Percentiles rank a stretch among this genome's conserved stretches.
phyloP scores from a whole-genome alignment of 2,888 invertebrate genomes.

The Sepiola atlantica region DNA sequence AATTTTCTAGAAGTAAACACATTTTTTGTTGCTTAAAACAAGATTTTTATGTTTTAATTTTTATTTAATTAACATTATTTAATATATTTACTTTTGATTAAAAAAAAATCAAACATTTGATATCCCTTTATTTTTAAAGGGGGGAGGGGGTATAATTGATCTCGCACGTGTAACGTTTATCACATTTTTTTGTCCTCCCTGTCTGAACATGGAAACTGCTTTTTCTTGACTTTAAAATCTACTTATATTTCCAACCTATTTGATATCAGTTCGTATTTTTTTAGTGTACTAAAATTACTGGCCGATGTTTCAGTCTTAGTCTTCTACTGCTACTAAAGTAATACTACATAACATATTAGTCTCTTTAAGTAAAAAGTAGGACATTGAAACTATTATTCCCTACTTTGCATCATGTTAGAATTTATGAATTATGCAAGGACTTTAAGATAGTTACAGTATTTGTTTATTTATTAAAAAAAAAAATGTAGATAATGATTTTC shows the following conservation, averaged over 20 bases:
- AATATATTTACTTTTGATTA: neutral
- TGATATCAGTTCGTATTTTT: neutral
- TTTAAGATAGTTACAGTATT: neutral
- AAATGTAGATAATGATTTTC: too few relatives aligned
- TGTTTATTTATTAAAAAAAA: too few relatives aligned
- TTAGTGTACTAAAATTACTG: neutral
- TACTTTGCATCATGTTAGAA: neutral
- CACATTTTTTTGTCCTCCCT: neutral
- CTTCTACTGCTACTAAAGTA: neutral
- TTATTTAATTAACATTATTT: neutral
- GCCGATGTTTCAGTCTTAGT: too few relatives aligned
- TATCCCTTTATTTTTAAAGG: neutral
- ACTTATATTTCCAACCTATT: neutral
- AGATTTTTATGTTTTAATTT: too few relatives aligned
- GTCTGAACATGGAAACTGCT: neutral
- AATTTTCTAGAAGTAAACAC: neutral
- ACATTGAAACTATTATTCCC: neutral
- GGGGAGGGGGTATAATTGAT: neutral
- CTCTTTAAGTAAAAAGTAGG: neutral
- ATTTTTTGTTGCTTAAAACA: neutral
- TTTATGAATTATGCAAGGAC: neutral
- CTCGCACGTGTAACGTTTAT: constrained; percentile 1
- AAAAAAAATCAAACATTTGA: neutral
- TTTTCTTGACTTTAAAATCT: neutral
- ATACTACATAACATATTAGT: too few relatives aligned